These are phyloP conservation scores for Cerceris ruficornis DNA, from an alignment of 2,888 invertebrate genomes.

Conservation along the genomic window DNA sequence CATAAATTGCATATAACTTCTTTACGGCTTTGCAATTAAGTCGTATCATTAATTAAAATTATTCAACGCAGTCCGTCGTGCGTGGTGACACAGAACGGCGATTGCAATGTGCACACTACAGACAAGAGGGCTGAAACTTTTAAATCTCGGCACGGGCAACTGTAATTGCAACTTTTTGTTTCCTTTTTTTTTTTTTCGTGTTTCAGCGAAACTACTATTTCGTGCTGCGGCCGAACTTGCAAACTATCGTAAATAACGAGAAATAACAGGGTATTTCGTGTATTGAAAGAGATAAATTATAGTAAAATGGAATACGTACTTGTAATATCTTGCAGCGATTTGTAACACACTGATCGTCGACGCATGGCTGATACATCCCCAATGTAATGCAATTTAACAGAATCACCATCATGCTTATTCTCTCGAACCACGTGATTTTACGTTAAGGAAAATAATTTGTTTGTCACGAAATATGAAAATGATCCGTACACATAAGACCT, in stretches of 20 bases:
- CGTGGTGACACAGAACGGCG: background rate
- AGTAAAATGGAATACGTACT: conserved; percentile 83
- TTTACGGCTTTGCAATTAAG: conserved; percentile 19
- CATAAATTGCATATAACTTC: conserved; percentile 10
- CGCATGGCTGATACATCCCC: conserved; percentile 99
- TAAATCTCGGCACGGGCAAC: conserved; percentile 24
- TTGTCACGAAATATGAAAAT: background rate
- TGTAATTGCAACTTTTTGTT: conserved; percentile 27
- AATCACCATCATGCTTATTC: conserved; percentile 98
- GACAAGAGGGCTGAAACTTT: conserved; percentile 5
- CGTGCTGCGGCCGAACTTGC: background rate
- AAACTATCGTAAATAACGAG: background rate
- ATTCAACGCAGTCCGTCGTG: conserved; percentile 6
- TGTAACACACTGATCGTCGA: conserved; percentile 94
- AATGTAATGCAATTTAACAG: conserved; percentile 98
- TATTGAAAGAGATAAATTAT: background rate
- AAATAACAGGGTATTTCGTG: background rate
- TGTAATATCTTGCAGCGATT: conserved; percentile 95
- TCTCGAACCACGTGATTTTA: conserved; percentile 96
- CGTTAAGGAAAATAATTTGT: conserved; percentile 85
- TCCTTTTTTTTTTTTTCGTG: background rate
- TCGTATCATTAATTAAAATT: conserved; percentile 37
- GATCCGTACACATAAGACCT: background rate
- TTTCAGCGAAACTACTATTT: conserved; percentile 3
- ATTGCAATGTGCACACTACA: conserved; percentile 2